phyloP scores from a whole-genome alignment of 2,113 vertebrate genomes.

The Petroica traversi region DNA sequence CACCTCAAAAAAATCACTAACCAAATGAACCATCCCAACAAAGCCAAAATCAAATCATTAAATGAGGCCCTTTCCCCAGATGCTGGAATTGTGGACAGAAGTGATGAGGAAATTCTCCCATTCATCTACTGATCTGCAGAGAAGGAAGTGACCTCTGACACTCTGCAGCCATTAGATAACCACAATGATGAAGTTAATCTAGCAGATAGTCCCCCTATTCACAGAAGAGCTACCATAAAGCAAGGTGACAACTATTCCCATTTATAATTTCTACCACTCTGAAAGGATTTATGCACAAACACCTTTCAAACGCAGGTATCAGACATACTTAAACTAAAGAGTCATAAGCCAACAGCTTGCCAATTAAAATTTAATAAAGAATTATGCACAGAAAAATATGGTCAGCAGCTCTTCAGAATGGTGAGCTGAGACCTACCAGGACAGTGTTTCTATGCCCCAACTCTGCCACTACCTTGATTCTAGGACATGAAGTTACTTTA shows the following conservation, averaged over 20 bases:
- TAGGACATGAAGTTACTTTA: background rate
- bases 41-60: background rate
- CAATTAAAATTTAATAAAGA: background rate
- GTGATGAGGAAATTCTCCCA: background rate
- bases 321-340: background rate
- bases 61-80: background rate
- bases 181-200: background rate
- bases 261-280: background rate
- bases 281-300: background rate
- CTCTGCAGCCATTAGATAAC: background rate
- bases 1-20: background rate
- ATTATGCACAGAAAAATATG: background rate
- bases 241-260: background rate
- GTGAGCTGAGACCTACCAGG: background rate
- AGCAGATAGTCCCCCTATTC: background rate
- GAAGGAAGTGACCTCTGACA: background rate
- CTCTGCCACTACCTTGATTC: background rate
- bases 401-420: background rate
- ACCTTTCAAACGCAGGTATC: background rate
- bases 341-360: background rate
- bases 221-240: background rate
- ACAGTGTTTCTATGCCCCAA: background rate
- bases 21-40: accelerated
- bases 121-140: background rate
- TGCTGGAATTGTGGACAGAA: background rate